phyloP scores from a whole-genome alignment of 2,888 invertebrate genomes.

The Acrocyrtus sp. region DNA sequence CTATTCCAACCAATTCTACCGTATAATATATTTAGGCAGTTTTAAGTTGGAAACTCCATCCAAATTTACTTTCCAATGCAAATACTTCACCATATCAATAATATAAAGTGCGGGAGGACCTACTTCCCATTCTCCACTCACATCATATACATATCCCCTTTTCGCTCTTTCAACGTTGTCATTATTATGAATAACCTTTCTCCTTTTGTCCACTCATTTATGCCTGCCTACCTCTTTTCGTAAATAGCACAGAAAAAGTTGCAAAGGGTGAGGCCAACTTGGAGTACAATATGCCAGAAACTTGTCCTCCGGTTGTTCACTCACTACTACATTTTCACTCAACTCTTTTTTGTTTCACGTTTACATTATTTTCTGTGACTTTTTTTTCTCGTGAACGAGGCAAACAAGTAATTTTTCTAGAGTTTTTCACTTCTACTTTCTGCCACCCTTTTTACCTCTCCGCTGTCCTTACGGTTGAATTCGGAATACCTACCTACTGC shows the following conservation, averaged over 20 bases:
- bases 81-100: background rate
- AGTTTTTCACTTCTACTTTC: background rate
- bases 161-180: too few species aligned
- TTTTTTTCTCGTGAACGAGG: background rate
- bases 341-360: too few species aligned
- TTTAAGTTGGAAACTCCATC: too few species aligned
- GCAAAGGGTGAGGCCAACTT: background rate
- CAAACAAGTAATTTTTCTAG: background rate
- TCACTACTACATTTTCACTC: too few species aligned
- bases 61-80: background rate
- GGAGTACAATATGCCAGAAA: constrained; percentile 1
- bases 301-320: constrained; percentile 21
- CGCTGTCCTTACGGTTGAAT: background rate
- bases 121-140: too few species aligned
- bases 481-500: too few species aligned
- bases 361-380: background rate
- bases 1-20: too few species aligned
- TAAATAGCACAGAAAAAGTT: background rate
- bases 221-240: background rate
- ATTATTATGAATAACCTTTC: background rate
- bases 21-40: too few species aligned
- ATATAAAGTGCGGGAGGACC: background rate
- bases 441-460: background rate
- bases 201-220: background rate
- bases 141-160: too few species aligned